These are phyloP conservation scores for Scaptomyza hsui DNA, from an alignment of 1,140 invertebrate species.

Conservation along the genomic window DNA sequence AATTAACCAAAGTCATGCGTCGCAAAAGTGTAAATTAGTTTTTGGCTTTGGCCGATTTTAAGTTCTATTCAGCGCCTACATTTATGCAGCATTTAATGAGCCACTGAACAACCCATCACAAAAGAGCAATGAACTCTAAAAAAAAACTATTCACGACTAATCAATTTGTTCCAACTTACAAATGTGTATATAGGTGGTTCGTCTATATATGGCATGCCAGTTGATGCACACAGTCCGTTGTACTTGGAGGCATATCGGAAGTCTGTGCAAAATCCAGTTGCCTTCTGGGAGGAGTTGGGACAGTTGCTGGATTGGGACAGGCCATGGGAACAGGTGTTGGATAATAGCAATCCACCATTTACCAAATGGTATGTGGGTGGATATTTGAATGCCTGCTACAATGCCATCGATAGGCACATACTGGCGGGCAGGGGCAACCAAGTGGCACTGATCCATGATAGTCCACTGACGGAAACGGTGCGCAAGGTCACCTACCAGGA, in stretches of 20 bases:
- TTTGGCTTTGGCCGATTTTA: conserved; percentile 21
- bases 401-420: conserved; percentile 96
- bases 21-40: conserved; percentile 44
- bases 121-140: conserved; percentile 27
- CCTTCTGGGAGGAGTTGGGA: conserved; percentile 94
- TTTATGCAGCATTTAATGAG: conserved; percentile 42
- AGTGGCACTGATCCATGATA: conserved; percentile 94
- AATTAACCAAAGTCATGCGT: conserved; percentile 30
- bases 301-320: conserved; percentile 91
- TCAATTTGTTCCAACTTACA: not conserved
- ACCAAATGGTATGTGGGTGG: conserved; percentile 96
- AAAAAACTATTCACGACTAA: conserved; percentile 13
- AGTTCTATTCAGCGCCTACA: conserved; percentile 11
- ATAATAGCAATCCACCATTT: conserved; percentile 92
- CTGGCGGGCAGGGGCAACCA: conserved; percentile 90
- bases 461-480: conserved; percentile 91
- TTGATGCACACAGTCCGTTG: conserved; percentile 61
- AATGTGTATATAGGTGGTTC: conserved; percentile 34
- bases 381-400: conserved; percentile 96
- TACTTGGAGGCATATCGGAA: conserved; percentile 89
- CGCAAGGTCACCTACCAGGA: conserved; percentile 92
- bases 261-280: conserved; percentile 91
- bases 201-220: conserved; percentile 57
- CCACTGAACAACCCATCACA: not conserved
- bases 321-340: conserved; percentile 92